Percentiles rank a stretch among this genome's conserved stretches.
Conservation (phyloP, 2,113 vertebrate genomes). For the Malurus alboscapulatus region DNA sequence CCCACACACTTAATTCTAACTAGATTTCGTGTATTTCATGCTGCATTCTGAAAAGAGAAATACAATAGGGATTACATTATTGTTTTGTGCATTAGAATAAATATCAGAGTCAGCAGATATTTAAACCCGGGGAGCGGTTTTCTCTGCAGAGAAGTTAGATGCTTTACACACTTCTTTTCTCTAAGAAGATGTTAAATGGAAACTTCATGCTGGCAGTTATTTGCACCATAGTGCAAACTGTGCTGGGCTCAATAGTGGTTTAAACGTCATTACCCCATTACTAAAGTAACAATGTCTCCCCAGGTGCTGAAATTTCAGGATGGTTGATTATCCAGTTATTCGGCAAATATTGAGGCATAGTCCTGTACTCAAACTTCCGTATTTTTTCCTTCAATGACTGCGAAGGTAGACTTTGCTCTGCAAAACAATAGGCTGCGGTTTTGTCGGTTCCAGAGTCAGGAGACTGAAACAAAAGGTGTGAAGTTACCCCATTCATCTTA, state of each 20-base stretch:
- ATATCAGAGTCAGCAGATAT: slow-evolving; percentile 33
- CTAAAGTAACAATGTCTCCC: background rate
- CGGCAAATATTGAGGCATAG: slow-evolving; percentile 14
- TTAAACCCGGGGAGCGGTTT: background rate
- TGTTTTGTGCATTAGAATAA: slow-evolving; percentile 26
- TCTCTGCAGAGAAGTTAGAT: slow-evolving; percentile 31
- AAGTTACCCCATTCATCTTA: slow-evolving; percentile 69
- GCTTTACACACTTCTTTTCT: slow-evolving; percentile 37
- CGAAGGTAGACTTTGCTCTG: slow-evolving; percentile 30
- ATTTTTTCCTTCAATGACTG: slow-evolving; percentile 32
- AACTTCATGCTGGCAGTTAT: slow-evolving; percentile 41
- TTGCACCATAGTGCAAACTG: slow-evolving; percentile 31
- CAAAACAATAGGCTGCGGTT: slow-evolving; percentile 49
- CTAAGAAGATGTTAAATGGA: slow-evolving; percentile 22
- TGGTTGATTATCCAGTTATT: slow-evolving; percentile 3
- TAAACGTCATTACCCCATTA: slow-evolving; percentile 20
- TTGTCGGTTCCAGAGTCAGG: slow-evolving; percentile 37
- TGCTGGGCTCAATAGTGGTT: slow-evolving; percentile 9
- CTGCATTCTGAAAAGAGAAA: slow-evolving; percentile 10
- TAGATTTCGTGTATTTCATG: background rate
- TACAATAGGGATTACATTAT: slow-evolving; percentile 22
- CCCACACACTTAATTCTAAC: background rate
- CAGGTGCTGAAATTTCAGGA: slow-evolving; percentile 16
- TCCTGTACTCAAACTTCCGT: slow-evolving; percentile 21
- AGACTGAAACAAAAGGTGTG: slow-evolving; percentile 63